A percentile compares a stretch with the other conserved stretches of the same genome.
These are phyloP conservation scores for Archivesica marissinica DNA, from an alignment of 1,140 invertebrate genomes.

Conservation along the genomic window DNA sequence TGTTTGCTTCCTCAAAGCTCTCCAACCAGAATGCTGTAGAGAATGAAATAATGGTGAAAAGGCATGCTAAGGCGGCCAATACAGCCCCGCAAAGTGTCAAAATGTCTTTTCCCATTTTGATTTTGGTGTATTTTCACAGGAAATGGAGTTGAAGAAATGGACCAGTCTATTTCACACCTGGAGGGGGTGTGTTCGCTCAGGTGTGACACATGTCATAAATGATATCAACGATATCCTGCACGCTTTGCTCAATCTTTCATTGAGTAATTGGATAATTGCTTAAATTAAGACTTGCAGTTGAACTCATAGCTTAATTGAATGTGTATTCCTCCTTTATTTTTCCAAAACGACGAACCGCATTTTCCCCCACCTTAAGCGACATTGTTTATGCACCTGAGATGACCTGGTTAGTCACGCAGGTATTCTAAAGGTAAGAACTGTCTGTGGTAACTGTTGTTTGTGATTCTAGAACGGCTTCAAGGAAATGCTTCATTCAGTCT, in stretches of 20 bases:
- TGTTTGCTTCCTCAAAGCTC: conserved; percentile 50
- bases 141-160: conserved; percentile 35
- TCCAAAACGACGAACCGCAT: not conserved
- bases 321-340: too few relatives aligned
- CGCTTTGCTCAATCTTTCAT: too few relatives aligned
- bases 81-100: conserved; percentile 47
- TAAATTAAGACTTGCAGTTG: too few relatives aligned
- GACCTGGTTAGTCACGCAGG: conserved; percentile 37
- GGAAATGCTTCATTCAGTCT: not conserved
- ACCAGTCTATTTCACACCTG: conserved; percentile 38
- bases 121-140: conserved; percentile 34
- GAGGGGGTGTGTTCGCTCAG: conserved; percentile 25
- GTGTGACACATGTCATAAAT: not conserved
- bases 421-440: conserved; percentile 3
- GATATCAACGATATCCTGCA: too few relatives aligned
- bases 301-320: too few relatives aligned
- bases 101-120: conserved; percentile 60
- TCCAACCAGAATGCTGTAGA: conserved; percentile 50
- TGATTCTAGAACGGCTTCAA: too few relatives aligned
- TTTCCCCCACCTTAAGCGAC: not conserved
- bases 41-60: conserved; percentile 51
- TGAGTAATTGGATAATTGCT: too few relatives aligned
- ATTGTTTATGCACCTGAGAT: conserved; percentile 32
- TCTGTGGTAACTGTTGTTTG: not conserved
- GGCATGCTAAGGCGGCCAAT: conserved; percentile 5